Evolutionary conservation across 2,888 invertebrate genomes (phyloP), one percentile per base, ranked within the genome.

Genomic region (Agrotis ipsilon): DNA sequence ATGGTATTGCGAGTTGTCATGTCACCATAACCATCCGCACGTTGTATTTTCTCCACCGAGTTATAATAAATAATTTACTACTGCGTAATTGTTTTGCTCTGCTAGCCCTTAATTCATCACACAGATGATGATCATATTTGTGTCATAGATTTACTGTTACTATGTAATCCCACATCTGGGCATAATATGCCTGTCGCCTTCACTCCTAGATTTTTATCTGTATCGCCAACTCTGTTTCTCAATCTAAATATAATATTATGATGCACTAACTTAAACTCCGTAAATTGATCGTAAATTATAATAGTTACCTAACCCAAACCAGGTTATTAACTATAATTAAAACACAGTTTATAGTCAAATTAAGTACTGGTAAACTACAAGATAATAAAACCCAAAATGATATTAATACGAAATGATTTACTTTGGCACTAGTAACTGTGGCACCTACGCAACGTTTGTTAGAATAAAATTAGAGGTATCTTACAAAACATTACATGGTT

Each of bases 401-500:
- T 58, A 48, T 9, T 9, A 19, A 21, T 16, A 48, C 18, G n/a
- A 14, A 63, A 49, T 82, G 45, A 82, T 82, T 80, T 79, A 68
- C 48, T 68, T 58, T 14, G 7, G 49, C 11, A 27, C 24, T 24
- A 21, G 52, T 46, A 75, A 66, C 24, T 39, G 19, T 54, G 14
- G 62, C 67, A 75, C 83, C 83, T 80, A 81, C 83, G 75, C 79
- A 52, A 24, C 46, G 57, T 58, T 79, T 27, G 66, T 66, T 43
- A 59, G 76, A 80, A 72, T 75, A 68, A 70, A 65, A 66, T 72
- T 68, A 83, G 63, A 70, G 67, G 19, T 51, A 68, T 46, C 73
- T 69, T 63, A 81, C 81, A 83, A 80, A 83, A 75, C 60, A 70
- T 75, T 75, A 80, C 80, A 80, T 60, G 27, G 77, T 21, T 68